These are phyloP conservation scores for Mus caroli DNA, from an alignment of 2,797 vertebrate species.

Conservation along the genomic window DNA sequence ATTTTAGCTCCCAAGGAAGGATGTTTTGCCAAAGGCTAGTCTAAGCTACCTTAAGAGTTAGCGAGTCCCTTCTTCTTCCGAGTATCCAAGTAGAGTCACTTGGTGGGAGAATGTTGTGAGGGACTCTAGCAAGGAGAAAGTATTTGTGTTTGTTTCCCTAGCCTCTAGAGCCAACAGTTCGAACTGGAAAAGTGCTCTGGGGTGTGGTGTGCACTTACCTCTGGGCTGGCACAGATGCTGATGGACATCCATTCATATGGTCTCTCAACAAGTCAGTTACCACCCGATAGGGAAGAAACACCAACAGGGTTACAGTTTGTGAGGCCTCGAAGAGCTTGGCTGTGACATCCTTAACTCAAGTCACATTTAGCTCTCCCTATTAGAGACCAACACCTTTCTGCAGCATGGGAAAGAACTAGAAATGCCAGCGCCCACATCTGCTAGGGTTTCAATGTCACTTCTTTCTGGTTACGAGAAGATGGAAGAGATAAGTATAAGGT, in stretches of 20 bases:
- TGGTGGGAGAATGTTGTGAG: neutral
- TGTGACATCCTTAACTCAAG: neutral
- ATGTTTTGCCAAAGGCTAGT: conserved; percentile 21
- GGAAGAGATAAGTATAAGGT: neutral
- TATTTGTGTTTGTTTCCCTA: neutral
- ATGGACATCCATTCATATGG: neutral
- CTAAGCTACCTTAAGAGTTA: neutral
- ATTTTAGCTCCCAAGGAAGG: neutral
- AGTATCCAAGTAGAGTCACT: neutral
- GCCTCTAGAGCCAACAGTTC: neutral
- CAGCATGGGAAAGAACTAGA: neutral
- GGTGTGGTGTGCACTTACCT: neutral
- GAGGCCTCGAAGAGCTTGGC: neutral
- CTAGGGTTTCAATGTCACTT: neutral
- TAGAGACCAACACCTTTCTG: neutral
- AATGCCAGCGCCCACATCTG: neutral
- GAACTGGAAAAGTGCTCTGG: neutral
- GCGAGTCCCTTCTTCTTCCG: neutral
- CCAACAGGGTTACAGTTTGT: too few relatives aligned
- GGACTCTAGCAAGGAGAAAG: neutral
- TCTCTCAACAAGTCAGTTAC: neutral
- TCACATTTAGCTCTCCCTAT: neutral
- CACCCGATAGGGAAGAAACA: too few relatives aligned
- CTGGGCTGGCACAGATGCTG: neutral
- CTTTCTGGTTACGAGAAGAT: neutral